A percentile compares a stretch with the other conserved stretches of the same genome.
Conservation (phyloP, 2,888 invertebrate genomes). For the Gortyna flavago region DNA sequence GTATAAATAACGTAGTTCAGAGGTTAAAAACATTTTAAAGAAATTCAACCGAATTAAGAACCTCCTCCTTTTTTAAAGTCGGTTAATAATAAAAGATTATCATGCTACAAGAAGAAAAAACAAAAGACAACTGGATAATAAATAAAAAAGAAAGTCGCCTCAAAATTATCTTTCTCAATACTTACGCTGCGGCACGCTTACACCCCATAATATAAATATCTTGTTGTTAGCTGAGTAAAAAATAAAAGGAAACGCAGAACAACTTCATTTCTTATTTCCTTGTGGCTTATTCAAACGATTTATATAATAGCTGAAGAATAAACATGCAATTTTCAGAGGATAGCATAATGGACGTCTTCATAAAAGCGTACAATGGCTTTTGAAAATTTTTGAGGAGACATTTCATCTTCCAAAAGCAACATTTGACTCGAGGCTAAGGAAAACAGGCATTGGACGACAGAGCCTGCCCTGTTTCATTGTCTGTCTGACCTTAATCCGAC, state of each 20-base stretch:
- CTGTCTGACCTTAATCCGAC: slow-evolving; percentile 81
- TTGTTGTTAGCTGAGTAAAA: slow-evolving; percentile 42
- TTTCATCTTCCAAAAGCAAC: slow-evolving; percentile 80
- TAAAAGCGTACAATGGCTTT: slow-evolving; percentile 59
- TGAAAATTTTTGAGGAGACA: slow-evolving; percentile 67
- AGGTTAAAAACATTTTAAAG: too few species aligned
- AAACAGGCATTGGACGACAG: slow-evolving; percentile 78
- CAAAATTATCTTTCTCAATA: slow-evolving; percentile 55
- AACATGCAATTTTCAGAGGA: slow-evolving; percentile 53
- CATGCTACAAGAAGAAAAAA: slow-evolving; percentile 2
- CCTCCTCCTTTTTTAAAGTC: too few species aligned
- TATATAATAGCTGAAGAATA: slow-evolving; percentile 51
- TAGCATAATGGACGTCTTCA: slow-evolving; percentile 48
- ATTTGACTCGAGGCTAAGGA: slow-evolving; percentile 79
- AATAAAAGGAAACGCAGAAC: slow-evolving; percentile 19
- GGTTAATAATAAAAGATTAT: background rate
- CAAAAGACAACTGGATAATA: slow-evolving; percentile 22
- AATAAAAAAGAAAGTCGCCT: slow-evolving; percentile 30
- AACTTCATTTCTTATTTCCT: slow-evolving; percentile 49
- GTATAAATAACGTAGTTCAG: too few species aligned
- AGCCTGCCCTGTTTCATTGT: slow-evolving; percentile 78
- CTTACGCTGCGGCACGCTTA: slow-evolving; percentile 44
- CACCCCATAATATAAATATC: slow-evolving; percentile 52
- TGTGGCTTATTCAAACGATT: slow-evolving; percentile 49
- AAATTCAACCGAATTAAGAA: too few species aligned